A percentile compares a stretch with the other conserved stretches of the same genome.
Conservation (phyloP, 2,113 vertebrate species). For the Anolis carolinensis region DNA sequence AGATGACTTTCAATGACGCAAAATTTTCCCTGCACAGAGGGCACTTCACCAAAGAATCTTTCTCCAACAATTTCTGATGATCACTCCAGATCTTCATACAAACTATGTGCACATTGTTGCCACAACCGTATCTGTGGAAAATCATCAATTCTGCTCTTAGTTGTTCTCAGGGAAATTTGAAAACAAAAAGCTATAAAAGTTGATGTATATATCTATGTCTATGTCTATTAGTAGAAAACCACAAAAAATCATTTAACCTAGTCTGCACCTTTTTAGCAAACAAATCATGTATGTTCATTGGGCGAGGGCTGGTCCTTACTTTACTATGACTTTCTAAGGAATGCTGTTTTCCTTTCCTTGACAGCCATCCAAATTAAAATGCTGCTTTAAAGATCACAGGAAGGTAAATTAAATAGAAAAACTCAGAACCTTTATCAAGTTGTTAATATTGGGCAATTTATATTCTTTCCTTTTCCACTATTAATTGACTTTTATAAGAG, state of each 20-base stretch:
- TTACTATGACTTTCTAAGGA: no score
- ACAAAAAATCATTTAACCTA: not conserved
- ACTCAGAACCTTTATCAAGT: no score
- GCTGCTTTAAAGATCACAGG: no score
- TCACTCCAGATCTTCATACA: slow-evolving; percentile 77
- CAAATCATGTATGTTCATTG: no score
- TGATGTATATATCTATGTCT: not conserved
- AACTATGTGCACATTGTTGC: slow-evolving; percentile 78
- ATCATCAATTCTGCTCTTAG: not conserved
- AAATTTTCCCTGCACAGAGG: slow-evolving; percentile 76
- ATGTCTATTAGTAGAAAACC: no score
- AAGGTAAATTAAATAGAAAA: no score
- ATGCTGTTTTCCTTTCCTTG: no score
- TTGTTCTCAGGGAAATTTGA: not conserved
- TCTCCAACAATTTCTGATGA: slow-evolving; percentile 59
- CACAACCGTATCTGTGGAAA: slow-evolving; percentile 74
- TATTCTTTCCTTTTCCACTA: not conserved
- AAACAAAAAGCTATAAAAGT: not conserved
- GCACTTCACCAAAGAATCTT: slow-evolving; percentile 67
- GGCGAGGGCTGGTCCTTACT: no score
- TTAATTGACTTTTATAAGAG: not conserved
- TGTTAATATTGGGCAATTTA: not conserved
- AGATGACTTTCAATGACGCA: slow-evolving; percentile 65
- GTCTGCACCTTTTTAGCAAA: no score
- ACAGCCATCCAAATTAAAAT: not conserved